Percentiles rank a stretch among this genome's conserved stretches.
These are phyloP conservation scores for Spheniscus mendiculus DNA, from an alignment of 2,113 vertebrate genomes.

Conservation along the genomic window DNA sequence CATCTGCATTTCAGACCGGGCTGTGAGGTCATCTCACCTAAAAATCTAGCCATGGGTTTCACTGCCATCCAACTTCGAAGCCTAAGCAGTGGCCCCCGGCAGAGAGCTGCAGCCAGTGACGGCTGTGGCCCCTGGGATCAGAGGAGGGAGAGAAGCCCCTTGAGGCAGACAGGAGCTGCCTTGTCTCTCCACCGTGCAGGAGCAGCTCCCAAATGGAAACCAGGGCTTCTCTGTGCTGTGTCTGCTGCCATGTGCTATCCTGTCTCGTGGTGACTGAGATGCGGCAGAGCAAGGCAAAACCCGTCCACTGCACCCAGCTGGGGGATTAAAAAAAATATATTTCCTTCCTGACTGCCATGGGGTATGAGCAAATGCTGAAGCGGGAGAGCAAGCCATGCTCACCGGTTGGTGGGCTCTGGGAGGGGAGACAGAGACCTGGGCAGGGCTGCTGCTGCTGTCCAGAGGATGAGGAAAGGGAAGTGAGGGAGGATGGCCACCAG, in stretches of 20 bases:
- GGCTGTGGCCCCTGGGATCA: fast-evolving
- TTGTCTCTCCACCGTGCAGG: not conserved
- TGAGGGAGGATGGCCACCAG: not conserved
- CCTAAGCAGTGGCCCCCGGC: not conserved
- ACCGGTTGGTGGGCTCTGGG: fast-evolving
- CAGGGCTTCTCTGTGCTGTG: not conserved
- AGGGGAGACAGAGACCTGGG: not conserved
- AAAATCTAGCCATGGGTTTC: not conserved
- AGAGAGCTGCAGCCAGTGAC: fast-evolving
- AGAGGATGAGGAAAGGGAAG: not conserved
- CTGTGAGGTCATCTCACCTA: not conserved
- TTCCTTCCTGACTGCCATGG: not conserved
- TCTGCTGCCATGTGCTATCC: not conserved
- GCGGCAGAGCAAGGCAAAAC: not conserved
- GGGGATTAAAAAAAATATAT: not conserved
- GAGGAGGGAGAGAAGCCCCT: not conserved
- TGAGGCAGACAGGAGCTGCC: not conserved
- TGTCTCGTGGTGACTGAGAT: fast-evolving
- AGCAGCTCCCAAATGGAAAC: not conserved
- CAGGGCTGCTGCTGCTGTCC: not conserved
- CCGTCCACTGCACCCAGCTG: fast-evolving
- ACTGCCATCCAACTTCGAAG: not conserved
- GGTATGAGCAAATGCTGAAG: not conserved
- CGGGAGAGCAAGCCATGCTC: not conserved
- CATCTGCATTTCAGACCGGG: not conserved